Conservation (phyloP, 1,140 invertebrate genomes). For the Drosophila repletoides region DNA sequence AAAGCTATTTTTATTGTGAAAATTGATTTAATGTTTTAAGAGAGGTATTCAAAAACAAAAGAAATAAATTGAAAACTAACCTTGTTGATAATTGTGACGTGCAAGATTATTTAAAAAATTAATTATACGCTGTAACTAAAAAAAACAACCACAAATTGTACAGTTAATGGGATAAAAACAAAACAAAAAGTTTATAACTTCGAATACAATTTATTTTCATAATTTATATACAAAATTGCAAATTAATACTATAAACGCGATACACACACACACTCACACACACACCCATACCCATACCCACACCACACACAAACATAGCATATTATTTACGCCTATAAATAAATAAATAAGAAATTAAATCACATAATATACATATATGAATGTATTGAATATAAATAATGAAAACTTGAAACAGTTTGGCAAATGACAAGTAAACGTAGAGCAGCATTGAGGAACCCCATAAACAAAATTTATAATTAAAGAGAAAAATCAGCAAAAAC, state of each 20-base stretch:
- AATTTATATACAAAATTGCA: slow-evolving; percentile 67
- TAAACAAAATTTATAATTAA: slow-evolving; percentile 25
- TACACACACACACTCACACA: slow-evolving; percentile 18
- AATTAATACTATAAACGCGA: slow-evolving; percentile 50
- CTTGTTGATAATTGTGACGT: slow-evolving; percentile 69
- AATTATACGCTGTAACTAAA: slow-evolving; percentile 53
- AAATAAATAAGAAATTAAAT: slow-evolving; percentile 58
- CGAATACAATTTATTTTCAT: slow-evolving; percentile 79
- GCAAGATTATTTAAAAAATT: slow-evolving; percentile 62
- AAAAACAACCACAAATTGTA: slow-evolving; percentile 51
- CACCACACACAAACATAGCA: slow-evolving; percentile 46
- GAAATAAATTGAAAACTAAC: slow-evolving; percentile 37
- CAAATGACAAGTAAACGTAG: slow-evolving; percentile 45
- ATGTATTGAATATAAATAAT: slow-evolving; percentile 57
- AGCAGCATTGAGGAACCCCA: slow-evolving; percentile 39
- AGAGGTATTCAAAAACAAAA: too few relatives aligned
- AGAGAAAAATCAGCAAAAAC: slow-evolving; percentile 49
- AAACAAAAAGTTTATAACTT: slow-evolving; percentile 65
- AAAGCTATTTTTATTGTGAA: slow-evolving; percentile 42
- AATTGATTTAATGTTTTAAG: slow-evolving; percentile 66
- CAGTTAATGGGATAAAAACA: slow-evolving; percentile 67
- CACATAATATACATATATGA: slow-evolving; percentile 62
- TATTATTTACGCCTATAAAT: slow-evolving; percentile 69
- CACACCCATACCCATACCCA: slow-evolving; percentile 6
- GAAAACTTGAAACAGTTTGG: slow-evolving; percentile 27